Evolutionary conservation across 2,888 invertebrate genomes (phyloP), one percentile per base, ranked within the genome.

Genomic region (Apotomis betuletana): DNA sequence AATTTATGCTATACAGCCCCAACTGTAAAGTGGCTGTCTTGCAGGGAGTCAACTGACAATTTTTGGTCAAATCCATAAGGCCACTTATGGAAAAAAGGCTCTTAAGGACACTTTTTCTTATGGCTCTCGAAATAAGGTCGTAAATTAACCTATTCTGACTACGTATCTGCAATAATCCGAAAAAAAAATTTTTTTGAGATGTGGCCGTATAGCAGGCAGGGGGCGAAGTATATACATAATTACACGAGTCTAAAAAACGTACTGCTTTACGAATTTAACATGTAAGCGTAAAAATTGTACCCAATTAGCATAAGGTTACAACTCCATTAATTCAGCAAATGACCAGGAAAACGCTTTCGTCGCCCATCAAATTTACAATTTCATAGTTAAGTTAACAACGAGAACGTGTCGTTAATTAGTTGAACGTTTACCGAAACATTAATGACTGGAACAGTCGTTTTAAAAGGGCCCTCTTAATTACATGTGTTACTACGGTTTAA

Each of bases 341-440:
- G 27, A 65, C 65, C 65, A 65, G 65, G 27, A 57, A 65, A 46
- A 55, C 58, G 36, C 55, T 63, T 38, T 46, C 65, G 27, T 57
- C 57, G 55, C 65, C 63, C 57, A 57, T 65, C 55, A 57, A 65
- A 55, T 64, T 64, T 54, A 57, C 65, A 46, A 65, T 65, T 57
- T 57, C 65, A 65, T 65, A 65, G 65, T 65, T 65, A 57, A 65
- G 44, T 65, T 65, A 65, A 65, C 65, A 65, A 65, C 57, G 55
- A 55, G n/a, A 36, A 46, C 27, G 46, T 36, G 49, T 8, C 57
- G 46, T 27, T 65, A 65, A 65, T 65, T 65, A 64, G 64, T 55
- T 64, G 13, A 10, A 46, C 65, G 55, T 36, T 63, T 57, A 65
- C 55, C 65, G 55, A 46, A 65, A 65, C 65, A 27, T 27, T 65